Evolutionary conservation across 2,113 vertebrate genomes (phyloP).

Genomic region (Galemys pyrenaicus): DNA sequence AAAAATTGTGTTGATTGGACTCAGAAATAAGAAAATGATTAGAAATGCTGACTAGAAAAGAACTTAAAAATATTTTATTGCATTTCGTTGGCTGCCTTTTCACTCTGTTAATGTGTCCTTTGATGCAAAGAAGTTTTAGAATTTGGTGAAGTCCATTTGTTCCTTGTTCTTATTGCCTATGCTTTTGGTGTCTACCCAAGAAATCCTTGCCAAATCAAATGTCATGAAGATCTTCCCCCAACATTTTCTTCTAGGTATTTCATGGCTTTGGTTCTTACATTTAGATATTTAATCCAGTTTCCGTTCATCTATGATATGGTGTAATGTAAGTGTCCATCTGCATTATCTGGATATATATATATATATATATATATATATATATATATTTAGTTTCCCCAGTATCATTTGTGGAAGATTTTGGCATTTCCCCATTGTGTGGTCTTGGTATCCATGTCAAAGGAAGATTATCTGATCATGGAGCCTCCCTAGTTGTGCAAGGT

Average conservation of each 20-base stretch:
- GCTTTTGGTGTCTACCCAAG: not conserved
- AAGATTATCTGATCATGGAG: too few relatives aligned
- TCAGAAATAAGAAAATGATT: not conserved
- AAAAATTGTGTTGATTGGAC: not conserved
- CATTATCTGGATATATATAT: not conserved
- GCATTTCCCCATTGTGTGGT: too few relatives aligned
- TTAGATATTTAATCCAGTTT: not conserved
- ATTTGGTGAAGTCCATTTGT: too few relatives aligned
- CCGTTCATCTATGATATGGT: too few relatives aligned
- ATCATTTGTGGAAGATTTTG: too few relatives aligned
- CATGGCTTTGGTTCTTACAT: not conserved
- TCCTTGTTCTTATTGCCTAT: not conserved
- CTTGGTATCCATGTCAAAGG: too few relatives aligned
- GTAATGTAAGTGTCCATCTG: not conserved
- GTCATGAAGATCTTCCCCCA: too few relatives aligned
- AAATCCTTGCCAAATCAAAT: not conserved
- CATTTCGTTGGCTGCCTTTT: not conserved
- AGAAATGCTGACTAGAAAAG: not conserved
- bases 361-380: not conserved
- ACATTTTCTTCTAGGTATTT: not conserved
- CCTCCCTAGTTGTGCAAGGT: too few relatives aligned
- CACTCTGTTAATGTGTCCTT: not conserved
- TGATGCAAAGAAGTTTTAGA: not conserved
- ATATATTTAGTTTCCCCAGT: not conserved
- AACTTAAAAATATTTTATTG: not conserved